Evolutionary conservation across 2,797 vertebrate genomes (phyloP), one percentile per base, ranked within the genome.

Genomic region (Glossophaga mutica): DNA sequence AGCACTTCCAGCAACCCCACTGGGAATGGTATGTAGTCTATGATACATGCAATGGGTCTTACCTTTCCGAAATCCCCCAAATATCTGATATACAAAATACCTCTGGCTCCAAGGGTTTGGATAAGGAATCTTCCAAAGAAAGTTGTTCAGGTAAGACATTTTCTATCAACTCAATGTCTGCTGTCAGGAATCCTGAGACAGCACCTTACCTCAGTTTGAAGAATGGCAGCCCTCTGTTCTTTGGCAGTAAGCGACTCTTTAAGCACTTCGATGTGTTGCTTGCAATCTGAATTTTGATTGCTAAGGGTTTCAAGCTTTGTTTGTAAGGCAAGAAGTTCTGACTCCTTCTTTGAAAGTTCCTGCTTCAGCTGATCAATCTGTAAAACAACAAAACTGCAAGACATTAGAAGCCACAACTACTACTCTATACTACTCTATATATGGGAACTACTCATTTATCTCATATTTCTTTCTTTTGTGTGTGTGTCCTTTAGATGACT

Each of bases 201-300:
- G 94, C 37, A 94, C 62, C 98, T 98, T 98, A 99, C 99, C 99
- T 99, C 99, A 46, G 99, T 99, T 98, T 99, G 99, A 97, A 99
- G 99, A 97, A 99, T 99, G 98, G 99, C 99, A 98, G 99, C 99
- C 95, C 99, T 99, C 99, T 99, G 99, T 99, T 99, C 99, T 99
- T 99, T 99, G 99, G 99, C 99, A 99, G 99, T 99, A 98, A 99
- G 99, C 50, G 99, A 99, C 98, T 99, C 99, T 99, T 99, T 99
- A 98, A 99, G 99, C 98, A 99, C 99, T 99, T 99, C 99, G 59
- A 99, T 99, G 98, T 99, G 99, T 99, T 99, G 99, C 98, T 99
- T 99, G 98, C 99, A 99, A 99, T 99, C 99, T 26, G 99, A 99
- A 98, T 99, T 99, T 98, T 99, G 99, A 99, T 99, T 99, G 98